Evolutionary conservation across 2,797 vertebrate genomes (phyloP), one percentile per base, ranked within the genome.

Genomic region (Antennarius maculatus): DNA sequence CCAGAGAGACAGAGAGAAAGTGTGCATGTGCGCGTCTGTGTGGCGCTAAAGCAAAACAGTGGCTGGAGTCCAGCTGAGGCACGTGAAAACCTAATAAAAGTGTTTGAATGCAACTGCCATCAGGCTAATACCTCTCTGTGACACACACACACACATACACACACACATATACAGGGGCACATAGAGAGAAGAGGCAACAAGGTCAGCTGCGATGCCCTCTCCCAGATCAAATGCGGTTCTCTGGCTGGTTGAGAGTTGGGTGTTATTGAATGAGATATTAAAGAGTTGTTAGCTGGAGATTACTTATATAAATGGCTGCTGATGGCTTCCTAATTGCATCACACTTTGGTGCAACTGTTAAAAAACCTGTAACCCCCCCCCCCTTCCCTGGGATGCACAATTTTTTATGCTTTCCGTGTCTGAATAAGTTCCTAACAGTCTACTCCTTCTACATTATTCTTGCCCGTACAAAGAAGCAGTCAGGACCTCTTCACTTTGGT

Each of bases 1-100:
- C 31, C 31, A 10, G 3, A 23, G 29, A 31, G 51, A n/a, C 14
- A 9, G 51, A 18, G 18, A 48, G 49, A 42, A 50, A 4, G 71
- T 45, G 52, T 62, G 60, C 58, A 66, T 54, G 66, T 58, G 58
- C 41, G 66, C 61, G 66, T 68, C 31, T 66, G 55, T 59, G 57
- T 58, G 6, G 41, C 60, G 74, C 73, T 76, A 79, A 82, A 86
- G 69, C 59, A 43, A 80, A 88, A 85, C 83, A 59, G 82, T 86
- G 79, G 69, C 77, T 76, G 78, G 59, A 89, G 77, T 80, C 86
- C 86, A 87, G 83, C 89, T 89, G 89, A 92, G 90, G 90, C 88
- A 92, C 91, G 76, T 90, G 34, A 81, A 93, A 96, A 92, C 91
- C 92, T 93, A 96, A 96, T 95, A 94, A 94, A 92, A 92, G 92